These are phyloP conservation scores for Mesembrinibis cayennensis DNA, from an alignment of 2,113 vertebrate genomes.

Conservation along the genomic window DNA sequence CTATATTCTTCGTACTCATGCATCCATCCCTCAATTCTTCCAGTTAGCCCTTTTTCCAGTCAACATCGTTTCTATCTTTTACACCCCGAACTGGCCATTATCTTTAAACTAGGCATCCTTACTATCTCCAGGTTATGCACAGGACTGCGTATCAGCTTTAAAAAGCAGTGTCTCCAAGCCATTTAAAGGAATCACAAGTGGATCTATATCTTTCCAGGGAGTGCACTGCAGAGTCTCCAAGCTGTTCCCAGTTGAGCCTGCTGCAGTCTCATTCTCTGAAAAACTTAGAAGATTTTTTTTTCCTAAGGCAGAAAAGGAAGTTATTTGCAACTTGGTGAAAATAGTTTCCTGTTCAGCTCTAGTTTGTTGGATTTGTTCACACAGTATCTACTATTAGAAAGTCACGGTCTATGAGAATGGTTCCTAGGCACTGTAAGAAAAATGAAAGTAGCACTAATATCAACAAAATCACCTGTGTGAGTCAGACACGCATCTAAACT, in stretches of 20 bases:
- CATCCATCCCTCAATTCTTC: neutral
- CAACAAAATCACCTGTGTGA: neutral
- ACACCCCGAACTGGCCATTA: neutral
- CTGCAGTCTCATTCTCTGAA: neutral
- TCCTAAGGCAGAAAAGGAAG: neutral
- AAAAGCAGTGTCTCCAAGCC: neutral
- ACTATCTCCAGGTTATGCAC: neutral
- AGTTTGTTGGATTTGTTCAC: neutral
- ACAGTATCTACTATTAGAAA: neutral
- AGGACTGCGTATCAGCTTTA: neutral
- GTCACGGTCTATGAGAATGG: neutral
- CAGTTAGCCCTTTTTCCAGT: neutral
- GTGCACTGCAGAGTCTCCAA: neutral
- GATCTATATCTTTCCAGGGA: neutral
- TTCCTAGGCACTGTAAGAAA: neutral
- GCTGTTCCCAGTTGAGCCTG: neutral
- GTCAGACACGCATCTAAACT: neutral
- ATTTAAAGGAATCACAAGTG: neutral
- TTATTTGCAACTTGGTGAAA: neutral
- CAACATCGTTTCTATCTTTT: neutral
- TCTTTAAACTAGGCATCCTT: neutral
- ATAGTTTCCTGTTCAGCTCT: neutral
- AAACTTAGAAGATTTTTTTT: neutral
- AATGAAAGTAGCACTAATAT: neutral
- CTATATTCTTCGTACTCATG: neutral